Evolutionary conservation across 1,140 invertebrate species (phyloP), one percentile per base, ranked within the genome.

Genomic region (Episyrphus balteatus): DNA sequence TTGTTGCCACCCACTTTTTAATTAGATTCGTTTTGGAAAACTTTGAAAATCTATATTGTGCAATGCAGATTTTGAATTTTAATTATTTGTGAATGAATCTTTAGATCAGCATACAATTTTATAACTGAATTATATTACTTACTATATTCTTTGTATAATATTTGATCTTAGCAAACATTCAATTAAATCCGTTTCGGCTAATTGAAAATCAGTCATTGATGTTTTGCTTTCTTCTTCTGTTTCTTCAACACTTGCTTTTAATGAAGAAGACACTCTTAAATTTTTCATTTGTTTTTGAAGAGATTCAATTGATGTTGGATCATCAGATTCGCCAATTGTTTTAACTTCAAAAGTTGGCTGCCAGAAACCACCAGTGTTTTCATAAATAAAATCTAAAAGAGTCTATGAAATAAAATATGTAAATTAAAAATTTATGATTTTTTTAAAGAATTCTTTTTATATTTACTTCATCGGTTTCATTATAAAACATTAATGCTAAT

Each of bases 131-230:
- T 2, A 15, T 10, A 18, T 12, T 26, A 32, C 53, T 54, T 64
- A 86, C 75, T 69, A 79, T 32, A 82, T 75, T 62, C 80, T 75
- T 45, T 80, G 70, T 34, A 91, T 61, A 52, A 93, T 77, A 62
- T 89, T 81, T 45, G 88, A 87, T 53, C 88, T 73, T 10, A 87
- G 55, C 15, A 88, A 65, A 44, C 81, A 83, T 61, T 82, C 75
- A 30, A 87, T 74, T 1, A 87, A 66, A 72, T 89, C 84, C 14
- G 82, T 72, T 70, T 86, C 86, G 10, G 82, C 79, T 40, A 93
- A 66, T 61, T 92, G 84, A 60, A 83, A 81, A 74, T 94, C 90
- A 66, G 88, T 88, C 40, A 89, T 71, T 56, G 80, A 79, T 49
- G 73, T 70, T 50, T 77, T 75, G 53, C 81, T 76, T n/a, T 78